Conservation (phyloP, 2,797 vertebrate species). For the Ctenosaura bakeri region DNA sequence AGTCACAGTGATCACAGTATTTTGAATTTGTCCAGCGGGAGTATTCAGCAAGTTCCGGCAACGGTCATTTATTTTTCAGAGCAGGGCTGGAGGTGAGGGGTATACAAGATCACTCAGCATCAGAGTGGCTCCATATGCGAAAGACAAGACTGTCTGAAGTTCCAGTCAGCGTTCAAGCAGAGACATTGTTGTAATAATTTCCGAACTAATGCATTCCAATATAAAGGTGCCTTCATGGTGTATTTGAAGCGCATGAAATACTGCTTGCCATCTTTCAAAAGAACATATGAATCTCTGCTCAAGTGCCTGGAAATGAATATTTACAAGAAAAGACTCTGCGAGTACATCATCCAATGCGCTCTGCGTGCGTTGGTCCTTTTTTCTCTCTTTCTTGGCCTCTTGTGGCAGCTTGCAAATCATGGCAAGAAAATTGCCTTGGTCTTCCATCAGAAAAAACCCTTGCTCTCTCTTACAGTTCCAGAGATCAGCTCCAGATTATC, state of each 20-base stretch:
- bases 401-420: not conserved
- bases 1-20: not conserved
- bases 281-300: not conserved
- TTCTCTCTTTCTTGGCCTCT: not conserved
- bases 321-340: not conserved
- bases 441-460: not conserved
- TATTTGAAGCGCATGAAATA: not conserved
- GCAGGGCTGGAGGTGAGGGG: not conserved
- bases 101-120: not conserved
- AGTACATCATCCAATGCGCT: not conserved
- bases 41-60: not conserved
- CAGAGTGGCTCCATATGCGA: not conserved
- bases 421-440: not conserved
- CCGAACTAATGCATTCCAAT: not conserved
- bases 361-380: not conserved
- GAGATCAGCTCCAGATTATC: not conserved
- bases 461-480: not conserved
- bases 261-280: not conserved
- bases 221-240: not conserved
- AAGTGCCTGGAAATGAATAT: not conserved
- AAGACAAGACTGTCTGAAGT: not conserved
- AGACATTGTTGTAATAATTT: slow-evolving; percentile 1
- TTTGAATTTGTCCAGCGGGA: not conserved
- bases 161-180: not conserved
- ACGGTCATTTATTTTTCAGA: not conserved